Percentiles rank a stretch among this genome's conserved stretches.
phyloP scores from a whole-genome alignment of 2,888 invertebrate genomes.

The Scaptomyza polygonia region DNA sequence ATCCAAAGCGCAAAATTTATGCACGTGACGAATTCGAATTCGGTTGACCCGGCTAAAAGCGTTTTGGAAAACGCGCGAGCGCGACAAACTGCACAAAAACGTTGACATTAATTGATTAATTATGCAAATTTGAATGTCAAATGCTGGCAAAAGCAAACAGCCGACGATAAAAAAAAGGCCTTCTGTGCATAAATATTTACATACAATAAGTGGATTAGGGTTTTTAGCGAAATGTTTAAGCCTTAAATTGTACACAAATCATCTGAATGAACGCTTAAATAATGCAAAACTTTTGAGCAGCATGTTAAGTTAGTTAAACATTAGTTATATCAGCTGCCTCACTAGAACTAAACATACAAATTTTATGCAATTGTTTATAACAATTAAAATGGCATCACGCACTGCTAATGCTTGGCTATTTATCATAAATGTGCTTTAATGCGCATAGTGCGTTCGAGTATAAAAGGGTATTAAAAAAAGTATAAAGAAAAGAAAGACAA shows the following conservation, averaged over 20 bases:
- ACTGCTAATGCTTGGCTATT: slow-evolving; percentile 22
- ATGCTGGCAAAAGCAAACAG: slow-evolving; percentile 30
- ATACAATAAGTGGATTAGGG: slow-evolving; percentile 15
- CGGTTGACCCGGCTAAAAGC: slow-evolving; percentile 39
- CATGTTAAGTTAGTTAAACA: neutral
- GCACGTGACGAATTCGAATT: slow-evolving; percentile 65
- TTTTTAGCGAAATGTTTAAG: slow-evolving; percentile 5
- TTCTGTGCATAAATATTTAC: neutral
- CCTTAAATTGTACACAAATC: slow-evolving; percentile 1
- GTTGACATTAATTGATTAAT: slow-evolving; percentile 72
- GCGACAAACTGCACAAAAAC: slow-evolving; percentile 32
- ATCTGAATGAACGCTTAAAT: neutral
- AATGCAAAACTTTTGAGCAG: neutral
- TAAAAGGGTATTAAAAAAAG: slow-evolving; percentile 37
- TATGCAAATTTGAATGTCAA: slow-evolving; percentile 66
- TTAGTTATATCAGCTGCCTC: no score
- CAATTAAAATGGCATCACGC: slow-evolving; percentile 18
- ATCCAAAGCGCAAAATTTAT: slow-evolving; percentile 65
- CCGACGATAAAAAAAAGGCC: slow-evolving; percentile 2
- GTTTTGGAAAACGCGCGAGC: neutral
- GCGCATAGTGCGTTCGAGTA: neutral
- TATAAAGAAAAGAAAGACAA: slow-evolving; percentile 51
- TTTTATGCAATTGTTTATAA: slow-evolving; percentile 29
- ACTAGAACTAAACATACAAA: neutral
- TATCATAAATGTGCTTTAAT: slow-evolving; percentile 27